phyloP scores from a whole-genome alignment of 2,113 vertebrate species.

The Eudyptes chrysolophus region DNA sequence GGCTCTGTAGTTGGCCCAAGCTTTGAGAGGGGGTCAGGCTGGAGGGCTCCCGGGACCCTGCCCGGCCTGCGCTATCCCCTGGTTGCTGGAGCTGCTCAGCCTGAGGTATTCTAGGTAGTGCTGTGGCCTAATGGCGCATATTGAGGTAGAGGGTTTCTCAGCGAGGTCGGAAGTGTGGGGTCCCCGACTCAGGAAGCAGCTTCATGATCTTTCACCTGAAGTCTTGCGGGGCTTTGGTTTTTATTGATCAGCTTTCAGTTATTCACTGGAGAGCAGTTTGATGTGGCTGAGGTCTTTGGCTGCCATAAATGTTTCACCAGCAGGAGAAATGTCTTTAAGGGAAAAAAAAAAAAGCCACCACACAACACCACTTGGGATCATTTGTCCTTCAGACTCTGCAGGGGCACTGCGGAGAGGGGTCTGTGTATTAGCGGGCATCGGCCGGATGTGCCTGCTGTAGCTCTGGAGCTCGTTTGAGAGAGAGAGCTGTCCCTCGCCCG shows the following conservation, averaged over 20 bases:
- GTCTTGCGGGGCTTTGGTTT: not conserved
- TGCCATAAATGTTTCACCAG: not conserved
- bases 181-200: not conserved
- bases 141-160: not conserved
- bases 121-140: fast-evolving
- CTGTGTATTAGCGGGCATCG: fast-evolving
- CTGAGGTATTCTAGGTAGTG: no score
- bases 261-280: fast-evolving
- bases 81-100: not conserved
- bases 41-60: not conserved
- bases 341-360: not conserved
- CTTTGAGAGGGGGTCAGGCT: not conserved
- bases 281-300: not conserved
- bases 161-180: fast-evolving
- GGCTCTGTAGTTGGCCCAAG: not conserved
- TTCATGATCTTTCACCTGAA: not conserved
- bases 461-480: not conserved
- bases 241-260: not conserved
- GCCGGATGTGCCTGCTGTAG: not conserved
- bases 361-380: not conserved
- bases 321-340: not conserved
- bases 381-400: not conserved
- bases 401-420: not conserved
- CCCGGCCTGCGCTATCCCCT: not conserved
- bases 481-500: not conserved